Percentiles rank a stretch among this genome's conserved stretches.
phyloP scores from a whole-genome alignment of 2,113 vertebrate species.

The Boulengeromyrus knoepffleri region DNA sequence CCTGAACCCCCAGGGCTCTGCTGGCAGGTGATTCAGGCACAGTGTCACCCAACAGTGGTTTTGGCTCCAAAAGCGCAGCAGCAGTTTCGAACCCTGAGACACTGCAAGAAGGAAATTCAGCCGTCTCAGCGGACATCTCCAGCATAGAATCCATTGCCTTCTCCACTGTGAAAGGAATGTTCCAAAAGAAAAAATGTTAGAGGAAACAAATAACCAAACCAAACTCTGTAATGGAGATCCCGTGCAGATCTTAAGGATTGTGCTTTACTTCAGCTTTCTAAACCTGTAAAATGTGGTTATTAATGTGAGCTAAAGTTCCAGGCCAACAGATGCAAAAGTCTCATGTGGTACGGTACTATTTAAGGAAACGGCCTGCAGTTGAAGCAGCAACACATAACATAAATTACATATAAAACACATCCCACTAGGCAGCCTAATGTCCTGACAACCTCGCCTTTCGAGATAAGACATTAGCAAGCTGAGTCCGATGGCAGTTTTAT shows the following conservation, averaged over 20 bases:
- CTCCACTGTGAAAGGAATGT: constrained; percentile 67
- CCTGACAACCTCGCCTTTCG: neutral
- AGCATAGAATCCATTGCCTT: constrained; percentile 86
- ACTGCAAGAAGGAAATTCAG: constrained; percentile 35
- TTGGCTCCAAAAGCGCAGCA: constrained; percentile 49
- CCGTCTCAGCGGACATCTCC: constrained; percentile 76
- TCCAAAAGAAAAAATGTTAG: neutral
- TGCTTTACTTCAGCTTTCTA: neutral
- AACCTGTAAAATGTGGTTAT: neutral
- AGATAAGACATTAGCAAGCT: neutral
- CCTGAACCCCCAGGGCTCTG: neutral
- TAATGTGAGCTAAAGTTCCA: neutral
- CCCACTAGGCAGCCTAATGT: neutral
- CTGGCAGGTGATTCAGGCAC: constrained; percentile 11
- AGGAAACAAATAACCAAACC: neutral
- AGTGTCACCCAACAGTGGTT: constrained; percentile 19
- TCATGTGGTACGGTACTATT: neutral
- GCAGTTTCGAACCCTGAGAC: constrained; percentile 64
- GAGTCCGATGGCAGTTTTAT: neutral
- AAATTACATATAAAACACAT: neutral
- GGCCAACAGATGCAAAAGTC: neutral
- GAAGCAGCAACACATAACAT: neutral
- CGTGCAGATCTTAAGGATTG: neutral
- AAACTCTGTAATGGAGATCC: neutral
- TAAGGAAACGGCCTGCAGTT: neutral